These are phyloP conservation scores for Cercopithecus neglectus DNA, from an alignment of 2,797 vertebrate species.

Conservation along the genomic window DNA sequence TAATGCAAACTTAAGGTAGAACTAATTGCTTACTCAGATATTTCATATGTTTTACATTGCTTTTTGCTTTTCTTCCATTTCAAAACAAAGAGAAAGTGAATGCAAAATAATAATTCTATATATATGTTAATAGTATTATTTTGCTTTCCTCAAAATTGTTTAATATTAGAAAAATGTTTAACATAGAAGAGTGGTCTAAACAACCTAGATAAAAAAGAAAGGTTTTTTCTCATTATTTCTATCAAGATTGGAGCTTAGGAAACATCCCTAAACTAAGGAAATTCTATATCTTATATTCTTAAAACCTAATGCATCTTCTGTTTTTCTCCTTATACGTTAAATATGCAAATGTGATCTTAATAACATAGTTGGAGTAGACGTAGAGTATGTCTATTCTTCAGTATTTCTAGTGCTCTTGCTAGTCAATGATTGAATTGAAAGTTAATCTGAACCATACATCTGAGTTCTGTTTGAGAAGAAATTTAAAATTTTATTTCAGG, in stretches of 20 bases:
- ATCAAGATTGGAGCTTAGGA: not conserved
- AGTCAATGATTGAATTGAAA: not conserved
- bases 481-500: slow-evolving; percentile 3
- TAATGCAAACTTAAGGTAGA: slow-evolving; percentile 23
- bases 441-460: slow-evolving; percentile 1
- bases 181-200: not conserved
- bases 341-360: not conserved
- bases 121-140: not conserved
- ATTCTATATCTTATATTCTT: not conserved
- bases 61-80: not conserved
- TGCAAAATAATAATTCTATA: not conserved
- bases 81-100: slow-evolving; percentile 5
- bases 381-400: not conserved
- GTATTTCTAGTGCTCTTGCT: not conserved
- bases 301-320: not conserved
- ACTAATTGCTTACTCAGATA: slow-evolving; percentile 44
- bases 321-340: slow-evolving; percentile 8
- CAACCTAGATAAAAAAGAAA: not conserved
- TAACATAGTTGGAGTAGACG: not conserved
- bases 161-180: not conserved
- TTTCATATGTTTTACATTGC: not conserved
- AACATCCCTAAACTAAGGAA: not conserved
- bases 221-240: slow-evolving; percentile 1
- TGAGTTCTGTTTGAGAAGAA: not conserved
- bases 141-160: slow-evolving; percentile 28